Conservation (phyloP, 1,140 invertebrate genomes). For the Tetragnatha versicolor region DNA sequence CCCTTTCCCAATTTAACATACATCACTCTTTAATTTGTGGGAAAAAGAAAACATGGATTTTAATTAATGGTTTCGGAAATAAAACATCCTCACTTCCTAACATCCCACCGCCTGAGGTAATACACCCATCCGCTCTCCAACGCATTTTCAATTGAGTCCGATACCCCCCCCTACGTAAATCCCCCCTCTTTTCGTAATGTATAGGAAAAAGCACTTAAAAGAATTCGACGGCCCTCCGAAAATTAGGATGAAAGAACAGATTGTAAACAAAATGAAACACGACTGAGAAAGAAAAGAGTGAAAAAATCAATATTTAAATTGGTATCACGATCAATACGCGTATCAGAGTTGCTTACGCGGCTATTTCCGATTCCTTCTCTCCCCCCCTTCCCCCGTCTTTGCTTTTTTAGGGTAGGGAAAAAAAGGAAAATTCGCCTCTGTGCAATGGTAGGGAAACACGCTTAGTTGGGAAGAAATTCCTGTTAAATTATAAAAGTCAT, state of each 20-base stretch:
- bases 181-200: too few species aligned
- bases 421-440: not conserved
- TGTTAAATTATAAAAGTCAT: constrained; percentile 36
- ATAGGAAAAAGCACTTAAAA: not conserved
- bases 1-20: too few species aligned
- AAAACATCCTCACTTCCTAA: too few species aligned
- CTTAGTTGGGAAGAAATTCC: not conserved
- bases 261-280: not conserved
- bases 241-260: constrained; percentile 1
- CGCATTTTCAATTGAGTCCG: too few species aligned
- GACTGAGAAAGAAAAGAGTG: not conserved
- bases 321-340: constrained; percentile 13
- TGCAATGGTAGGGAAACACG: not conserved
- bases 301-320: constrained; percentile 15
- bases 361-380: not conserved
- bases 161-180: too few species aligned
- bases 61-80: too few species aligned
- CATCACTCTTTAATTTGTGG: too few species aligned
- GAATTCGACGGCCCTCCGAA: not conserved
- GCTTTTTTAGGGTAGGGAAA: not conserved
- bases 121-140: not conserved
- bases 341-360: constrained; percentile 5
- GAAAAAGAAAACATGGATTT: too few species aligned
- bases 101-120: not conserved
- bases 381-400: not conserved